Evolutionary conservation across 2,797 vertebrate genomes (phyloP).

Genomic region (Enteromius trimaculatus): DNA sequence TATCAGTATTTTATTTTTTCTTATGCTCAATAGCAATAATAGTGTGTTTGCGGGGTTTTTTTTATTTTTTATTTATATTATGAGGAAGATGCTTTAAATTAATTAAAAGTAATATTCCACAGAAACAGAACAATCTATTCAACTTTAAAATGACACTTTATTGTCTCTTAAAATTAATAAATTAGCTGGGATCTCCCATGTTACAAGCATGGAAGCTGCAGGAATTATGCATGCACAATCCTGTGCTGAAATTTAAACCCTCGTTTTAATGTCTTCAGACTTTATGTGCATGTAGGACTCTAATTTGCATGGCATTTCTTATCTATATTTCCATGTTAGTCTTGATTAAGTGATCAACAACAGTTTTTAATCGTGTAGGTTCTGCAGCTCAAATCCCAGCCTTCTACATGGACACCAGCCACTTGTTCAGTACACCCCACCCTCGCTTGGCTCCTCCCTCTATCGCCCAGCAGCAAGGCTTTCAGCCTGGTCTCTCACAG

Average conservation of each 20-base stretch:
- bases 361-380: constrained; percentile 64
- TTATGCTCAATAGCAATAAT: neutral
- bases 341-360: neutral
- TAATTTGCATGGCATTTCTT: neutral
- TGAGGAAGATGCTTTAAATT: no score
- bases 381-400: constrained; percentile 94
- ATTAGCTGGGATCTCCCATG: no score
- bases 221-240: no score
- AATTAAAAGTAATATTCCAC: no score
- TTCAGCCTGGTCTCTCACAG: constrained; percentile 97
- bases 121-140: neutral
- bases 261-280: neutral
- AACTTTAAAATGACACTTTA: no score
- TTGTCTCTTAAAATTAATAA: no score
- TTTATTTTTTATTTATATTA: no score
- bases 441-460: constrained; percentile 93
- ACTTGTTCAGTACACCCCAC: constrained; percentile 94
- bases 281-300: neutral
- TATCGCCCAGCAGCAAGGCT: constrained; percentile 94
- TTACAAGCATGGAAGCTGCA: no score
- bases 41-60: no score
- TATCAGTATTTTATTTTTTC: neutral
- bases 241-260: no score
- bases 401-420: constrained; percentile 99
- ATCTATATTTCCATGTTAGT: neutral